phyloP scores from a whole-genome alignment of 2,888 invertebrate genomes.

The Lepidochitona cinerea region DNA sequence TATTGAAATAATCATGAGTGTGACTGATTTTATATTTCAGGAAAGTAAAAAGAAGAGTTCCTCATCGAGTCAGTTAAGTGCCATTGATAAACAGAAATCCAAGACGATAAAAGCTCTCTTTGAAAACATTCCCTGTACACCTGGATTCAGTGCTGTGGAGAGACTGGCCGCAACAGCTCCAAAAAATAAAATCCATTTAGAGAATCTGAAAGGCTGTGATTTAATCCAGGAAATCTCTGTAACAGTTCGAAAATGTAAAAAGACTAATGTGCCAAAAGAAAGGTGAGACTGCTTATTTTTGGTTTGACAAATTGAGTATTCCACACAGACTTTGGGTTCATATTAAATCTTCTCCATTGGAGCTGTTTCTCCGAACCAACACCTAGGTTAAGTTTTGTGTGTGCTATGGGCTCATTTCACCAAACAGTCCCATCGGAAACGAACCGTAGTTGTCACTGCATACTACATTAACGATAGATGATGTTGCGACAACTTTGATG shows the following conservation, averaged over 20 bases:
- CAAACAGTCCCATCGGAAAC: too few relatives aligned
- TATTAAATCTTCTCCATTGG: too few relatives aligned
- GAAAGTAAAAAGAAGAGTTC: constrained; percentile 43
- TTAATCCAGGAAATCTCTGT: constrained; percentile 93
- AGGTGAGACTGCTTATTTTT: too few relatives aligned
- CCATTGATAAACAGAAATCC: constrained; percentile 48
- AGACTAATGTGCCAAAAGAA: constrained; percentile 79
- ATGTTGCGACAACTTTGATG: too few relatives aligned
- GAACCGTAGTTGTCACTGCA: too few relatives aligned
- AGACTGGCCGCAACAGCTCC: constrained; percentile 33
- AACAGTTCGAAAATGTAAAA: constrained; percentile 84
- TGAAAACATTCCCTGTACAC: constrained; percentile 45
- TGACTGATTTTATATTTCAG: constrained; percentile 28
- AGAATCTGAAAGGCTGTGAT: constrained; percentile 81
- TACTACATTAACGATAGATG: too few relatives aligned
- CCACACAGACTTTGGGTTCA: too few relatives aligned
- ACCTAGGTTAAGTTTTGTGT: too few relatives aligned
- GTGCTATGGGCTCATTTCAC: too few relatives aligned
- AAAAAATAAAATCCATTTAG: constrained; percentile 55
- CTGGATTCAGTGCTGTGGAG: constrained; percentile 33
- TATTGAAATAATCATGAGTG: too few relatives aligned
- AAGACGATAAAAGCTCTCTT: constrained; percentile 57
- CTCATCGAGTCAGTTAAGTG: background rate
- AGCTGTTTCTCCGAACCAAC: too few relatives aligned
- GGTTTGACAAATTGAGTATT: too few relatives aligned